phyloP scores from a whole-genome alignment of 2,888 invertebrate genomes.

The Lycocerus yunnanus region DNA sequence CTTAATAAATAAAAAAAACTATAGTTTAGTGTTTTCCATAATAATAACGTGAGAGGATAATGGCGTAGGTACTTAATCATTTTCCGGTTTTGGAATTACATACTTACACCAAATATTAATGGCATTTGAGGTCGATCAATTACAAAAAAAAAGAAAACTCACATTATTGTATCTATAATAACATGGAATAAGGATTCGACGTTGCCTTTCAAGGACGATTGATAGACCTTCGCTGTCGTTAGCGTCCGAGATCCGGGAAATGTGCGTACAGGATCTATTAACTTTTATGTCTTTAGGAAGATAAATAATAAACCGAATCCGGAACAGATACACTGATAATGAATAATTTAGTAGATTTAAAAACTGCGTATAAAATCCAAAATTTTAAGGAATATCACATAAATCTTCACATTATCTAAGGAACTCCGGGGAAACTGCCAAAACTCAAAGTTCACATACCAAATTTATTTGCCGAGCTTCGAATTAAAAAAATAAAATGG shows the following conservation, averaged over 20 bases:
- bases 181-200: no score
- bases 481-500: neutral
- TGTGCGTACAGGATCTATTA: neutral
- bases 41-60: neutral
- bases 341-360: neutral
- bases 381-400: neutral
- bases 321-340: neutral
- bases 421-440: constrained; percentile 3
- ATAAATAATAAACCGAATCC: neutral
- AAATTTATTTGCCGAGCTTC: neutral
- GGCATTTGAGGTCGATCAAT: neutral
- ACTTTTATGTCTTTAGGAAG: neutral
- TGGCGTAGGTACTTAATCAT: neutral
- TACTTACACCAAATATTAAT: neutral
- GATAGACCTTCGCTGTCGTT: neutral
- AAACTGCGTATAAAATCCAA: neutral
- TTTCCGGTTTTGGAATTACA: neutral
- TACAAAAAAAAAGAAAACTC: neutral
- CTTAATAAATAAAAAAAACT: neutral
- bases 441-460: constrained; percentile 7
- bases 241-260: neutral
- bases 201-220: no score
- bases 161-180: no score
- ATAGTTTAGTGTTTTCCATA: neutral
- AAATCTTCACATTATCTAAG: neutral